Conservation (phyloP, 64 coral and sea anemone species). For the Montipora efflorescens region DNA sequence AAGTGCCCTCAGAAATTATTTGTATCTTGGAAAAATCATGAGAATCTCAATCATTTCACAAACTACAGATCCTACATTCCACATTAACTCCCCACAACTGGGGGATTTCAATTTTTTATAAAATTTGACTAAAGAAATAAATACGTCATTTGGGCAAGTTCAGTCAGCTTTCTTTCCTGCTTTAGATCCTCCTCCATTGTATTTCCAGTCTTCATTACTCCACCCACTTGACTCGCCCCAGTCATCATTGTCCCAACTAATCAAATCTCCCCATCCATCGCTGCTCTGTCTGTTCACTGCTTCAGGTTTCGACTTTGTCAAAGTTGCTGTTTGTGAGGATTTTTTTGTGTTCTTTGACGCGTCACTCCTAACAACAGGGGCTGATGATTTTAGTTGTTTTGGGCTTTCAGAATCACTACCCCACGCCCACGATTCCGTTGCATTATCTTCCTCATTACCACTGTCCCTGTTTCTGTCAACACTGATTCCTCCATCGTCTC, state of each 20-base stretch:
- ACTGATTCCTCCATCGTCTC: background rate
- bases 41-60: too few species aligned
- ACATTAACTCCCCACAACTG: too few species aligned
- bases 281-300: conserved; percentile 33
- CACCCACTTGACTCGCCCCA: conserved; percentile 80
- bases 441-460: conserved; percentile 3
- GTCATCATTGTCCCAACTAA: conserved; percentile 79
- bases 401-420: conserved; percentile 38
- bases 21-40: too few species aligned
- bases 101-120: too few species aligned
- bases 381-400: background rate
- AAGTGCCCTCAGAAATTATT: too few species aligned
- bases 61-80: too few species aligned
- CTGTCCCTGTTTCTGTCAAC: background rate
- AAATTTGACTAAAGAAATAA: conserved; percentile 14
- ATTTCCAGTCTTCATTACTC: conserved; percentile 94
- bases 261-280: conserved; percentile 63
- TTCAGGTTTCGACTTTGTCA: conserved; percentile 31
- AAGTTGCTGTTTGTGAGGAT: background rate
- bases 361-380: background rate
- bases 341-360: background rate
- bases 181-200: conserved; percentile 28
- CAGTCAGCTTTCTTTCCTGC: conserved; percentile 82
- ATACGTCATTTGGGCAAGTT: background rate
- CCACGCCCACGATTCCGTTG: conserved; percentile 68